Base-by-base conservation (phyloP, 2,888 invertebrate species). In the Empis livida region DNA sequence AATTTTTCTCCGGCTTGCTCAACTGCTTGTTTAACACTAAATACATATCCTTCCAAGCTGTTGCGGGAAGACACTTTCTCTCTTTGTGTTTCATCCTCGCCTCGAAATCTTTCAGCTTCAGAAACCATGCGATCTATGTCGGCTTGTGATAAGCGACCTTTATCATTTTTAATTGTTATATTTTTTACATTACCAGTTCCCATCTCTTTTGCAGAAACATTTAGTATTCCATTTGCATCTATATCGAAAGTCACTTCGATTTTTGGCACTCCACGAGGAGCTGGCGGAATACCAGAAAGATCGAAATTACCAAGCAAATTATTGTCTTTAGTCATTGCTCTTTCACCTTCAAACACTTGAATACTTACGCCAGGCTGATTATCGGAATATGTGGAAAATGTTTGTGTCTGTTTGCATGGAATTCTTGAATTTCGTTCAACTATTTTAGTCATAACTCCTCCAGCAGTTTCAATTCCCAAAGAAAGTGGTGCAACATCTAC, bases 261-360 rank as follows among this genome's bases (percentile, higher is more conserved):
- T 70, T 78, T 90, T 53, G 79, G 91, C 54, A 81, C 90, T 62
- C 80, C 94, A 56, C 78, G 84, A 50, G 80, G 94, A 65, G 85
- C 86, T 10, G 93, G 93, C 2, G 93, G 92, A 61, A 94, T 94
- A 37, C 92, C 93, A 16, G 86, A 85, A 43, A 95, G 76, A 65
- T 94, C 93, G 70, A 95, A 95, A 68, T 90, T 93, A 48, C 94
- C 94, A 48, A 95, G 77, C 42, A 90, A 73, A 69, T 94, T 87
- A 74, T 92, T 92, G 67, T 91, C 90, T 62, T 84, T 88, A 55
- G 90, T 90, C 89, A 91, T 88, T 43, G 89, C 85, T 35, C 85
- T 70, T 66, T 84, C 83, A 35, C 84, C 84, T 61, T 84, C 80
- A 62, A 75, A 79, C 30, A 81, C 81, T 63, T 80, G 78, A 55